Conservation (phyloP, 2,888 invertebrate genomes). For the Drosophila tripunctata region DNA sequence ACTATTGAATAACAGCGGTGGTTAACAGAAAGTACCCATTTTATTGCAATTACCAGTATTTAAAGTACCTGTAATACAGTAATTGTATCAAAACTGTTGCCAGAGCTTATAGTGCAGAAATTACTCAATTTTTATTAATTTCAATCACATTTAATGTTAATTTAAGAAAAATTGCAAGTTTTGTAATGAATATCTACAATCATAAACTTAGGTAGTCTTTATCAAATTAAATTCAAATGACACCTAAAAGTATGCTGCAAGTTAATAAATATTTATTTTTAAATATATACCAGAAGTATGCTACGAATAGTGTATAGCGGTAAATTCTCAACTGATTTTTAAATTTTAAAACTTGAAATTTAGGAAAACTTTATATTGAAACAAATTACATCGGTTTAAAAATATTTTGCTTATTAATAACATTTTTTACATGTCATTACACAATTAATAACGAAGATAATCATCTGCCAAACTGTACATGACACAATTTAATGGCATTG, state of each 20-base stretch:
- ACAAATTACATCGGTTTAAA: background rate
- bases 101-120: too few species aligned
- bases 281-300: conserved; percentile 14
- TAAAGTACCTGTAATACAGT: too few species aligned
- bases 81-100: background rate
- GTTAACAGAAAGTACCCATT: too few species aligned
- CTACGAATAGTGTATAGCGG: background rate
- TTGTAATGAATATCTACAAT: too few species aligned
- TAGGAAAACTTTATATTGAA: background rate
- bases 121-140: too few species aligned
- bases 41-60: too few species aligned
- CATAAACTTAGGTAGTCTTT: too few species aligned
- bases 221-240: background rate
- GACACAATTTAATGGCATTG: conserved; percentile 7
- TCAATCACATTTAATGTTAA: too few species aligned
- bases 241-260: conserved; percentile 4
- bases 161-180: too few species aligned
- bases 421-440: too few species aligned
- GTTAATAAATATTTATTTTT: background rate
- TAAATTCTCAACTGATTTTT: background rate
- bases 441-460: background rate
- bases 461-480: conserved; percentile 1
- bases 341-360: background rate
- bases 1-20: too few species aligned
- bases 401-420: too few species aligned